Percentiles rank a stretch among this genome's conserved stretches.
Conservation (phyloP, 92 coral and sea anemone genomes). For the Parazoanthus darwini region DNA sequence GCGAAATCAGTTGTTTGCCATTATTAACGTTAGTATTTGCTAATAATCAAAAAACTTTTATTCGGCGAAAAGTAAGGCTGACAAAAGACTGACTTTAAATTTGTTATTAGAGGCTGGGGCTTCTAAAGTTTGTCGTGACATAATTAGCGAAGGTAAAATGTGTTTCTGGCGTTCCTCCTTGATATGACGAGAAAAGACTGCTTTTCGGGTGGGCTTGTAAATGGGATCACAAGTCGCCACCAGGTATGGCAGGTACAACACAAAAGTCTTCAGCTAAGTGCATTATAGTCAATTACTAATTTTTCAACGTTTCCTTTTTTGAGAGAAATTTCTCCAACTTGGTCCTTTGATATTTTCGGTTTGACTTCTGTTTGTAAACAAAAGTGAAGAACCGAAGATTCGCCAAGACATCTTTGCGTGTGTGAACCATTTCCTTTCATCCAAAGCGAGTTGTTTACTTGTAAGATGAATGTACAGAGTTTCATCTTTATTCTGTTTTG, state of each 20-base stretch:
- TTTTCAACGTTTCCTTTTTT: background rate
- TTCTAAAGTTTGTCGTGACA: background rate
- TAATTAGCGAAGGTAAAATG: background rate
- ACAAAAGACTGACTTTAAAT: too few species aligned
- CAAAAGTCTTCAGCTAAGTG: conserved; percentile 9
- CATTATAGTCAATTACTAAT: background rate
- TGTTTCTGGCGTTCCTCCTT: background rate
- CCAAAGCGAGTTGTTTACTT: background rate
- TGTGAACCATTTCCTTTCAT: background rate
- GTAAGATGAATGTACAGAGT: background rate
- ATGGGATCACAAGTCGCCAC: conserved; percentile 17
- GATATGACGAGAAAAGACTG: too few species aligned
- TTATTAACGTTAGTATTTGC: too few species aligned
- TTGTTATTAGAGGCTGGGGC: background rate
- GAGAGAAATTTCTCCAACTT: background rate
- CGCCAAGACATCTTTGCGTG: background rate
- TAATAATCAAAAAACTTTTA: background rate
- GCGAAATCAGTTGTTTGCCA: background rate
- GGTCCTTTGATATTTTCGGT: background rate
- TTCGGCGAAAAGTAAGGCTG: background rate
- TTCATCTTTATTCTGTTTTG: conserved; percentile 11
- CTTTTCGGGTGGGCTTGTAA: background rate
- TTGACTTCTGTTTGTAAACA: background rate
- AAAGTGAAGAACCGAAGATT: background rate
- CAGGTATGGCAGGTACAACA: conserved; percentile 23